A percentile compares a stretch with the other conserved stretches of the same genome.
These are phyloP conservation scores for Pan troglodytes DNA, from an alignment of 2,113 vertebrate genomes.

Conservation along the genomic window NHGRI_mPanTro3-v2.1_pri NC_072411.2:69368501-69369000, in stretches of 20 bases:
- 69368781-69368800: neutral
- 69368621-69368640: neutral
- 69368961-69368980: no score
- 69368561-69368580: neutral
- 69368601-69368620: neutral
- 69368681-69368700: neutral
- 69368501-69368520: no score
- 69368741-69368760: neutral
- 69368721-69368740: neutral
- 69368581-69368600: fast-evolving
- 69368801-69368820: neutral
- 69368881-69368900: no score
- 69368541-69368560: neutral
- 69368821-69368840: no score
- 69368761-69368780: neutral
- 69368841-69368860: no score
- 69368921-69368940: no score
- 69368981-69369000: no score
- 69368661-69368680: neutral
- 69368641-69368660: neutral
- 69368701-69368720: neutral
- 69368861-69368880: no score
- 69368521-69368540: neutral
- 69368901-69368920: no score
- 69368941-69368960: no score